phyloP scores from a whole-genome alignment of 2,113 vertebrate species.

The Hemichromis elongatus region DNA sequence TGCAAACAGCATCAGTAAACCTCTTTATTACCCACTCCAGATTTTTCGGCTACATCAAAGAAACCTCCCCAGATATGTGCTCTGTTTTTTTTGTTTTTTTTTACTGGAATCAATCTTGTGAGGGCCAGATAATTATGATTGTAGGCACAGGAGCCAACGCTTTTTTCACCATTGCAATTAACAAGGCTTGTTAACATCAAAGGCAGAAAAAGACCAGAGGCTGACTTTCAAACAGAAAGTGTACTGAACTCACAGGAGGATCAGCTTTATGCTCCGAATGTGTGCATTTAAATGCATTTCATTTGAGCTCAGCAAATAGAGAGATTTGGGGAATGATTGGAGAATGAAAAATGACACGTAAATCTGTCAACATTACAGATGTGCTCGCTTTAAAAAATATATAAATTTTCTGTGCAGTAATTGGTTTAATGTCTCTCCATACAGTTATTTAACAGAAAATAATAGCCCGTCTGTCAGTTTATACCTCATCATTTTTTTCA shows the following conservation, averaged over 20 bases:
- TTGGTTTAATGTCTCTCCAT: neutral
- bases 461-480: neutral
- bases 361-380: neutral
- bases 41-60: conserved; percentile 41
- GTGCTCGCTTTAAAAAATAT: neutral
- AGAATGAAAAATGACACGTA: neutral
- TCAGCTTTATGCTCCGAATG: neutral
- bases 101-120: conserved; percentile 11
- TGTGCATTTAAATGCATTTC: neutral
- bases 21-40: conserved; percentile 20
- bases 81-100: neutral
- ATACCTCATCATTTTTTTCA: neutral
- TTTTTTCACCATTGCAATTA: conserved; percentile 43
- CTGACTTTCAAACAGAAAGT: conserved; percentile 31
- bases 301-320: neutral
- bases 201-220: conserved; percentile 35
- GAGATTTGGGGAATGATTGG: neutral
- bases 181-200: conserved; percentile 61
- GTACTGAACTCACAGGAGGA: neutral
- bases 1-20: conserved; percentile 22
- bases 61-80: conserved; percentile 9
- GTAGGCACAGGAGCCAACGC: conserved; percentile 9
- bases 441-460: neutral
- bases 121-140: conserved; percentile 38
- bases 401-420: neutral